Percentiles rank a stretch among this genome's conserved stretches.
phyloP scores from a whole-genome alignment of 2,888 invertebrate species.

The Encarsia formosa region DNA sequence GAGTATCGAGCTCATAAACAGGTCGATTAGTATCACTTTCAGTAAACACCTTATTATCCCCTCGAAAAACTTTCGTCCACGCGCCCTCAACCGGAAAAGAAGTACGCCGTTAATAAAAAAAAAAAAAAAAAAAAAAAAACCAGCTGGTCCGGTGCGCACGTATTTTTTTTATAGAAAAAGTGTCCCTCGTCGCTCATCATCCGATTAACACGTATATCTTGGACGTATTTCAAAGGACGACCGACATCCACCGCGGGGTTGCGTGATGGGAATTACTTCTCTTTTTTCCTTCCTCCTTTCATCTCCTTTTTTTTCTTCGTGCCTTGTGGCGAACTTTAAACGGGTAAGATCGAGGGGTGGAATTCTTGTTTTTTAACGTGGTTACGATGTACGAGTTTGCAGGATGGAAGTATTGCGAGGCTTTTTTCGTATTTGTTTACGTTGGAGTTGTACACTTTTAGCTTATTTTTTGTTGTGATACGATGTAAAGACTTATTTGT shows the following conservation, averaged over 20 bases:
- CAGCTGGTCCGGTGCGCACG: background rate
- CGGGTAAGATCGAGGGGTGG: background rate
- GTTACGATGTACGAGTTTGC: no score
- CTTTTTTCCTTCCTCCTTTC: slow-evolving; percentile 3
- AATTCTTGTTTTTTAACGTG: no score
- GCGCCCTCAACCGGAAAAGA: no score
- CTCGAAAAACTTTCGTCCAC: no score
- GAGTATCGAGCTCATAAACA: background rate
- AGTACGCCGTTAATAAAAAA: background rate
- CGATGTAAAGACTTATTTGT: no score
- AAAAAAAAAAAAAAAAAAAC: background rate
- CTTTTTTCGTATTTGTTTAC: no score
- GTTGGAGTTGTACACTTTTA: no score
- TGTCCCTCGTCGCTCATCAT: slow-evolving; percentile 31
- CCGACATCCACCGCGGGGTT: slow-evolving; percentile 34
- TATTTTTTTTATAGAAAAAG: background rate
- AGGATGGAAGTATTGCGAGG: no score
- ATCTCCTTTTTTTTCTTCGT: background rate
- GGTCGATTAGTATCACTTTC: slow-evolving; percentile 23
- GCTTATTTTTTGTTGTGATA: no score
- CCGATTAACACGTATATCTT: slow-evolving; percentile 45
- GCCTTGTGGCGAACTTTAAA: no score
- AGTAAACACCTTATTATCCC: slow-evolving; percentile 21
- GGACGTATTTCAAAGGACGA: slow-evolving; percentile 32
- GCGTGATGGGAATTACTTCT: slow-evolving; percentile 19